phyloP scores from a whole-genome alignment of 2,797 vertebrate genomes.

The Eospalax fontanierii region DNA sequence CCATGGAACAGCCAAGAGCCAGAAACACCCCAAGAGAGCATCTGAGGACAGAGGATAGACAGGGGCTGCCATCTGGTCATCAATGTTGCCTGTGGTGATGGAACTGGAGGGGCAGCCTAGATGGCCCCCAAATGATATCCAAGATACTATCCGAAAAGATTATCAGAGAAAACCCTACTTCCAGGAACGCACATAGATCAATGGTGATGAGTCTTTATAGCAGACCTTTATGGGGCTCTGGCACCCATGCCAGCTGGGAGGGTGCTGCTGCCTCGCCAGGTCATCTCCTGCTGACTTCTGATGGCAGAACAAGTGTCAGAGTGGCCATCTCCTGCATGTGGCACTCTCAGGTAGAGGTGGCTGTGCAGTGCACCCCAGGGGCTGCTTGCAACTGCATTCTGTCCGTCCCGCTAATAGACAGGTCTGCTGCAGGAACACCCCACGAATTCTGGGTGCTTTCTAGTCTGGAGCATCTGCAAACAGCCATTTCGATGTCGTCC shows the following conservation, averaged over 20 bases:
- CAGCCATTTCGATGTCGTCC: neutral
- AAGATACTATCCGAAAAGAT: neutral
- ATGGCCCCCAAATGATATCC: neutral
- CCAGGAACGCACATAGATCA: neutral
- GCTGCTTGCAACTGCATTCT: neutral
- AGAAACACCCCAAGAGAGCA: neutral
- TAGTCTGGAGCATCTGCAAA: neutral
- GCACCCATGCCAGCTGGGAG: neutral
- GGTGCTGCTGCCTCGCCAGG: accelerated
- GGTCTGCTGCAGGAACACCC: neutral
- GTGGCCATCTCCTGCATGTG: no score
- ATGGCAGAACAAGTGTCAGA: neutral
- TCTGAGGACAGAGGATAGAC: neutral
- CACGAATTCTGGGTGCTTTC: neutral
- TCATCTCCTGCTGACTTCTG: neutral
- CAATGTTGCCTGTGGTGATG: neutral
- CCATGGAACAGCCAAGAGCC: neutral
- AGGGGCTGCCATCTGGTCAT: accelerated
- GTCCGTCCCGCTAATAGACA: neutral
- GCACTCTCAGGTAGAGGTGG: neutral
- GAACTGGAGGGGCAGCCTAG: neutral
- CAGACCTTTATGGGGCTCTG: neutral
- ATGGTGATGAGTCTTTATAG: neutral
- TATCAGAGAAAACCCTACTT: neutral
- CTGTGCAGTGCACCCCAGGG: neutral